A percentile compares a stretch with the other conserved stretches of the same genome.
These are phyloP conservation scores for Cercopithecus diana DNA, from an alignment of 2,797 vertebrate genomes.

Conservation along the genomic window DNA sequence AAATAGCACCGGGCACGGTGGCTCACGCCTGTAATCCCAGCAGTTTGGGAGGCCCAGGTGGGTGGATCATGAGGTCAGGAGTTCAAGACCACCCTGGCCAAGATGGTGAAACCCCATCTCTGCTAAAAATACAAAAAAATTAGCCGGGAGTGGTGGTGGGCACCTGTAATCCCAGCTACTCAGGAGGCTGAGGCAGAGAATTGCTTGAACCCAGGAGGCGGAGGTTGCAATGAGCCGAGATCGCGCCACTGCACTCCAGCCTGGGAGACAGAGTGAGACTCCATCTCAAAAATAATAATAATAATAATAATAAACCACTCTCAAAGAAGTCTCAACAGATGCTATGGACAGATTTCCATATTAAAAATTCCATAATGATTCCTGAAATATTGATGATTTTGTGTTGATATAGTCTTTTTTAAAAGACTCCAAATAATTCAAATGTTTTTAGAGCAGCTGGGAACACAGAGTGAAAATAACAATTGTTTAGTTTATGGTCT, in stretches of 20 bases:
- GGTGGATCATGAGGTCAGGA: not conserved
- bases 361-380: conserved; percentile 55
- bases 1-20: not conserved
- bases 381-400: conserved; percentile 66
- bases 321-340: conserved; percentile 14
- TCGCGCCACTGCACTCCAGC: not conserved
- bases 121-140: not conserved
- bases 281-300: too few species aligned
- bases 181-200: not conserved
- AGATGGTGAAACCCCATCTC: not conserved
- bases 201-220: not conserved
- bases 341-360: conserved; percentile 23
- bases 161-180: not conserved
- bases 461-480: not conserved
- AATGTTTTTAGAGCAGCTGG: not conserved
- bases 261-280: not conserved
- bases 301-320: not conserved
- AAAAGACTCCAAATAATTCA: conserved; percentile 49
- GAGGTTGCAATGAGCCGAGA: not conserved
- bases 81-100: not conserved
- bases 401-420: not conserved
- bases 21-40: not conserved
- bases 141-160: rapidly evolving
- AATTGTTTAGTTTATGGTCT: not conserved
- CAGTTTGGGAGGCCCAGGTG: not conserved